Conservation (phyloP, 2,888 invertebrate genomes). For the Cephonodes hylas region DNA sequence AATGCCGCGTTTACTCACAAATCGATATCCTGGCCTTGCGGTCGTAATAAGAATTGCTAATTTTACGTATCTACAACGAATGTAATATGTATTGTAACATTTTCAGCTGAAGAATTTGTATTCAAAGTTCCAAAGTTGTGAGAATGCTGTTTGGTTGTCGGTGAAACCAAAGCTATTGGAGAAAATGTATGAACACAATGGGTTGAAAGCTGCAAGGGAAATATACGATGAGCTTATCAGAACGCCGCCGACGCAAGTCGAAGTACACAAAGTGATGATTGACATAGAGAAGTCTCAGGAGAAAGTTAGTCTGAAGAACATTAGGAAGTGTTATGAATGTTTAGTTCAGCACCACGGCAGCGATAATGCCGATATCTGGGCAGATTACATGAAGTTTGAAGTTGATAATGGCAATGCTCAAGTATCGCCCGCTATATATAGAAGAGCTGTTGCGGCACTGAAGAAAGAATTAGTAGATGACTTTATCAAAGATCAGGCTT, state of each 20-base stretch:
- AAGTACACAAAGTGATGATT: constrained; percentile 84
- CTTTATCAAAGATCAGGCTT: constrained; percentile 78
- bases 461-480: constrained; percentile 75
- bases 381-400: constrained; percentile 87
- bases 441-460: constrained; percentile 83
- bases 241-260: constrained; percentile 81
- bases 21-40: not conserved
- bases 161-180: constrained; percentile 83
- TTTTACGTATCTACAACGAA: not conserved
- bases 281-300: constrained; percentile 74
- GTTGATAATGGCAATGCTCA: constrained; percentile 81
- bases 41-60: not conserved
- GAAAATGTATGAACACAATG: constrained; percentile 75
- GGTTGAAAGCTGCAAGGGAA: constrained; percentile 81
- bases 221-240: constrained; percentile 82
- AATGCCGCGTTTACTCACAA: not conserved
- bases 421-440: constrained; percentile 78
- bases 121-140: constrained; percentile 69
- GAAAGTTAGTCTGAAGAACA: constrained; percentile 66
- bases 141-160: constrained; percentile 69
- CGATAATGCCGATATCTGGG: constrained; percentile 85
- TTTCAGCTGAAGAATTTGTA: constrained; percentile 65
- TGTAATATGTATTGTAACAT: constrained; percentile 12
- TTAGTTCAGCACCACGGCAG: constrained; percentile 85
- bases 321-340: constrained; percentile 83